Percentiles rank a stretch among this genome's conserved stretches.
Evolutionary conservation across 2,113 vertebrate genomes (phyloP).

Genomic region (Mixornis gularis): DNA sequence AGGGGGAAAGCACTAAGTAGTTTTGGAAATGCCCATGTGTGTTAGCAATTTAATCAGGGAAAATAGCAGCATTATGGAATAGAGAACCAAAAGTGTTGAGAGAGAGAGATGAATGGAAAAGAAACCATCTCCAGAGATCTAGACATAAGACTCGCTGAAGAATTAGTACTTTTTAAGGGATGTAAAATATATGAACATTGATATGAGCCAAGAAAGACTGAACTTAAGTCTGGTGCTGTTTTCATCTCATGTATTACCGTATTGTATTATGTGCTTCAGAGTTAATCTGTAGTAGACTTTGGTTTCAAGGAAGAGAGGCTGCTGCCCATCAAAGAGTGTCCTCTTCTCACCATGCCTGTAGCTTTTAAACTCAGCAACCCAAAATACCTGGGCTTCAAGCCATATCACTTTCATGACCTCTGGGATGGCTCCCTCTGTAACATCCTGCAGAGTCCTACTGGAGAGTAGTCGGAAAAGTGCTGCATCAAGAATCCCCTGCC

Average conservation of each 20-base stretch:
- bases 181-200: background rate
- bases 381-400: background rate
- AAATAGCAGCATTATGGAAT: background rate
- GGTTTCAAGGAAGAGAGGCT: background rate
- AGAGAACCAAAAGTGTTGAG: background rate
- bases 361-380: background rate
- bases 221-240: background rate
- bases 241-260: background rate
- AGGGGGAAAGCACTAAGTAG: background rate
- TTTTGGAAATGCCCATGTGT: background rate
- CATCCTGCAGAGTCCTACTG: fast-evolving
- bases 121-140: background rate
- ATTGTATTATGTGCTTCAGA: fast-evolving
- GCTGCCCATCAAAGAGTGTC: background rate
- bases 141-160: background rate
- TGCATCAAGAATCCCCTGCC: background rate
- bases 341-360: background rate
- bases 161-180: background rate
- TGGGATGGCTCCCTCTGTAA: background rate
- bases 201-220: background rate
- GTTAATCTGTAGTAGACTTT: background rate
- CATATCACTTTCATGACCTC: background rate
- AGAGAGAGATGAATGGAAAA: background rate
- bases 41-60: background rate
- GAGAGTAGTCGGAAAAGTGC: background rate